These are phyloP conservation scores for Vulpes lagopus DNA, from an alignment of 2,113 vertebrate species.

Conservation along the genomic window DNA sequence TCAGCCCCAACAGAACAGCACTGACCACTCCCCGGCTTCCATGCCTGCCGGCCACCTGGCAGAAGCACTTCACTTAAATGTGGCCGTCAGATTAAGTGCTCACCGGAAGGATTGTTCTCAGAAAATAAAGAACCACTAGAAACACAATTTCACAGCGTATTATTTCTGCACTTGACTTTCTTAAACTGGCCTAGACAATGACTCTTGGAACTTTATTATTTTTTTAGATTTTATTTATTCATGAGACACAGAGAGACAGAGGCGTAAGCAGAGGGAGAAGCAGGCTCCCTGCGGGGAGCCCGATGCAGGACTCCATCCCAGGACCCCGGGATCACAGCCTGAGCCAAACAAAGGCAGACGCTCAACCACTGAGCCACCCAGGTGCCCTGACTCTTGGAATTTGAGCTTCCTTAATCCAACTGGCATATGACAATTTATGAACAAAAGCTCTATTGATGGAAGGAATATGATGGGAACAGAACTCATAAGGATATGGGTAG, in stretches of 20 bases:
- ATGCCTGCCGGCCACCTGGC: neutral
- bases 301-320: too few relatives aligned
- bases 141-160: neutral
- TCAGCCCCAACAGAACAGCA: neutral
- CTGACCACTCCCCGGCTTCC: neutral
- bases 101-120: neutral
- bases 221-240: too few relatives aligned
- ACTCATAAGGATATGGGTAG: neutral
- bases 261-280: too few relatives aligned
- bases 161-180: neutral
- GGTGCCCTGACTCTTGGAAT: neutral
- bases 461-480: neutral
- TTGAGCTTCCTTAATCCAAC: neutral
- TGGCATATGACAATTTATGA: neutral
- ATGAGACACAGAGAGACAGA: too few relatives aligned
- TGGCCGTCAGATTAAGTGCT: neutral
- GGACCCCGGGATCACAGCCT: too few relatives aligned
- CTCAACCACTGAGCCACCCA: too few relatives aligned
- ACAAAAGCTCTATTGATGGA: neutral
- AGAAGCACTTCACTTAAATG: neutral
- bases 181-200: neutral
- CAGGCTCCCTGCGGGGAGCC: too few relatives aligned
- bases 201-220: neutral
- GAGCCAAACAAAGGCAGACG: too few relatives aligned
- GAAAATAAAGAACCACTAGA: conserved; percentile 5